Percentiles rank a stretch among this genome's conserved stretches.
These are phyloP conservation scores for Hecatera dysodea DNA, from an alignment of 2,888 invertebrate genomes.

Conservation along the genomic window DNA sequence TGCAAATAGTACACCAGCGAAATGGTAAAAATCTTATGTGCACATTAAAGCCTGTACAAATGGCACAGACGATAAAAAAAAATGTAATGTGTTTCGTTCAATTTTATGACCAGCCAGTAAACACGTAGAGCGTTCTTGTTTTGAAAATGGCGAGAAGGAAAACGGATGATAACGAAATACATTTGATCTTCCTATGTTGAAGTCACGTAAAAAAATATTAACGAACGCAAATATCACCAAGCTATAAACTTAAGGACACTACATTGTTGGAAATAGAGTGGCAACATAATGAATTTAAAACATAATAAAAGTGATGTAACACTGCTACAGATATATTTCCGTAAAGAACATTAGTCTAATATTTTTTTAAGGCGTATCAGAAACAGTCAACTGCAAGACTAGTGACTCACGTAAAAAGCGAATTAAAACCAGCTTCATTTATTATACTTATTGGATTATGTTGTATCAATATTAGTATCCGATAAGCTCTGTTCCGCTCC, in stretches of 20 bases:
- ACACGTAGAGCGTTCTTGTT: constrained; percentile 50
- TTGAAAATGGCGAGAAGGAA: constrained; percentile 34
- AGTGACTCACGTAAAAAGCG: constrained; percentile 49
- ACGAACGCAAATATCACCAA: constrained; percentile 20
- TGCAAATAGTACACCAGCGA: constrained; percentile 12
- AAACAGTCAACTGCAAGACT: constrained; percentile 28
- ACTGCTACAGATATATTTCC: not conserved
- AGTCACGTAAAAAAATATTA: constrained; percentile 52
- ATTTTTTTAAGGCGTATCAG: constrained; percentile 26
- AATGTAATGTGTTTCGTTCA: constrained; percentile 51
- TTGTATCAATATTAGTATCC: constrained; percentile 15
- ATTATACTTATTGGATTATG: constrained; percentile 21
- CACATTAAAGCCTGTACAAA: constrained; percentile 23
- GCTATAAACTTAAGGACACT: constrained; percentile 1
- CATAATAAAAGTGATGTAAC: constrained; percentile 18
- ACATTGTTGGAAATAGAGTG: constrained; percentile 16
- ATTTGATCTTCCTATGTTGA: constrained; percentile 27
- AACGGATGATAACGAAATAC: constrained; percentile 21
- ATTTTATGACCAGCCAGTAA: constrained; percentile 46
- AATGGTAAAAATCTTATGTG: not conserved
- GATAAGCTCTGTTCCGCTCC: constrained; percentile 6
- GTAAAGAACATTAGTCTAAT: not conserved
- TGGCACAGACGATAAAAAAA: constrained; percentile 30
- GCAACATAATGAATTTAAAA: constrained; percentile 14
- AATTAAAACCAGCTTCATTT: constrained; percentile 33